Percentiles rank a stretch among this genome's conserved stretches.
Conservation (phyloP, 2,888 invertebrate genomes). For the Microdon myrmicae region DNA sequence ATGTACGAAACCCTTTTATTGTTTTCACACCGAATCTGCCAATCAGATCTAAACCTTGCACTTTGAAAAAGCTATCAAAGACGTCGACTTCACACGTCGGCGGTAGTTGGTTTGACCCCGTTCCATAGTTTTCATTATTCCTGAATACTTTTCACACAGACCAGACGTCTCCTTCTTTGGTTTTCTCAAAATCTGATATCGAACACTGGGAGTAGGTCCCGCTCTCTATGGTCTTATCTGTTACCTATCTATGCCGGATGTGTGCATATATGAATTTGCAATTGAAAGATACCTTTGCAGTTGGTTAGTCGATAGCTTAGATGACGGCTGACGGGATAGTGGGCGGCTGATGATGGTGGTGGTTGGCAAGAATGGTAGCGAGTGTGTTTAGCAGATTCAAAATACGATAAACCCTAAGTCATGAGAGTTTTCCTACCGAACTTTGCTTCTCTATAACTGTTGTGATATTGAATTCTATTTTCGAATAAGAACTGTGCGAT, state of each 20-base stretch:
- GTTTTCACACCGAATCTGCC: slow-evolving; percentile 37
- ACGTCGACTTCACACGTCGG: slow-evolving; percentile 46
- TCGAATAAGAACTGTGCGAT: slow-evolving; percentile 28
- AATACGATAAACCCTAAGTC: slow-evolving; percentile 13
- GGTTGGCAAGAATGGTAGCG: slow-evolving; percentile 29
- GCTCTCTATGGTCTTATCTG: slow-evolving; percentile 46
- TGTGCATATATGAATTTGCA: slow-evolving; percentile 50
- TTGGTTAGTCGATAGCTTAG: slow-evolving; percentile 34
- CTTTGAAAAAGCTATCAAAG: slow-evolving; percentile 46
- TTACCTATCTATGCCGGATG: slow-evolving; percentile 50
- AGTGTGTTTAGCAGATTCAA: slow-evolving; percentile 14
- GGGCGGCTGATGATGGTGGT: slow-evolving; percentile 29
- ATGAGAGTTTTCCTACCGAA: slow-evolving; percentile 1
- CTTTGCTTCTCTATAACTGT: slow-evolving; percentile 33
- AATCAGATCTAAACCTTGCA: slow-evolving; percentile 51
- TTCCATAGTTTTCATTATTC: slow-evolving; percentile 14
- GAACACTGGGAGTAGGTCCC: slow-evolving; percentile 42
- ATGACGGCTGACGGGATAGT: slow-evolving; percentile 29
- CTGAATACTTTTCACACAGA: slow-evolving; percentile 6
- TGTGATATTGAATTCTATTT: slow-evolving; percentile 38
- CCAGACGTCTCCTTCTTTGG: slow-evolving; percentile 38
- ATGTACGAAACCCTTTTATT: slow-evolving; percentile 30
- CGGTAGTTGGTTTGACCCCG: slow-evolving; percentile 38
- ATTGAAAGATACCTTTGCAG: slow-evolving; percentile 44
- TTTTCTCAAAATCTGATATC: slow-evolving; percentile 40